Base-by-base conservation (phyloP, 2,797 vertebrate genomes). In the Epinephelus awoara region DNA sequence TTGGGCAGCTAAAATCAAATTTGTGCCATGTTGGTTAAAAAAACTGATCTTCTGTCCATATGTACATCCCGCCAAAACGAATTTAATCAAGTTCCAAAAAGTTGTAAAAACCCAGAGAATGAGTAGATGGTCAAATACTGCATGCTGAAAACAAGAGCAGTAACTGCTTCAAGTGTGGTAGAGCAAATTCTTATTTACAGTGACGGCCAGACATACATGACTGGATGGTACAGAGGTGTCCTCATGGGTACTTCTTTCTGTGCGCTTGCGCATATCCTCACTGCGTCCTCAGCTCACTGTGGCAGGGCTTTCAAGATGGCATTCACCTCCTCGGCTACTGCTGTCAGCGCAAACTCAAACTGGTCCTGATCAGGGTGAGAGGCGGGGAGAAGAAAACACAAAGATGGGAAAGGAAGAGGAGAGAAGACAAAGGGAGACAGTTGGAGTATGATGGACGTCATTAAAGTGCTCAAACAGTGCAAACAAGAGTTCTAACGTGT, bases 301-400 rank as follows among this genome's bases (percentile, higher is more conserved):
- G 98, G 98, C 89, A 99, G 94, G 0, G 97, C 97, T 93, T 99
- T 99, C 90, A 99, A 94, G 88, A 99, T 99, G 93, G 98, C 98
- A 0, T 99, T 99, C 86, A 99, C 98, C 86, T 99, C 98, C 90
- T 99, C 98, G 0, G 98, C 98, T 85, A 99, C 98, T 0, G 97
- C 98, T 0, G 98, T 99, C 92, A 99, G 93, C 0, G 98, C 98
- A 14, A 99, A 99, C 93, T 99, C 98, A 94, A 99, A 99, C 95
- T 99, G 98, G 92, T 99, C 98, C 98, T 99, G 83, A 21, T 52
- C 42, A 47, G 66, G 34, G 2, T 3, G 18, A 46, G 50, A 27
- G 15, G 3, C 0, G 2, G 21, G 56, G 27, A 19, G 10, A n/a
- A 8, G 1, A 46, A 46, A 47, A 68, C 5, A 19, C 6, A 6